Percentiles rank a stretch among this genome's conserved stretches.
phyloP scores from a whole-genome alignment of 2,797 vertebrate genomes.

The Gastrophryne carolinensis region DNA sequence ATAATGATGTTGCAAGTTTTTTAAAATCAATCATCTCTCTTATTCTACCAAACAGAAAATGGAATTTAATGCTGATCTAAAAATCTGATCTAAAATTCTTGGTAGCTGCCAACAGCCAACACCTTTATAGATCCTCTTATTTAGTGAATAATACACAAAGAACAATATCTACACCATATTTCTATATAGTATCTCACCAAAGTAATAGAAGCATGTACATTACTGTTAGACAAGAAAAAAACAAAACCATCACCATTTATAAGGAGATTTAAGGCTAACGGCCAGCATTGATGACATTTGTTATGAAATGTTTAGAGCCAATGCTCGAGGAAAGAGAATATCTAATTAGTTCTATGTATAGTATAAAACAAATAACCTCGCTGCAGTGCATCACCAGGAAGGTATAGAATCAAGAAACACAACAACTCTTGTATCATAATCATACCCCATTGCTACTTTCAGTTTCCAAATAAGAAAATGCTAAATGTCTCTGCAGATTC shows the following conservation, averaged over 20 bases:
- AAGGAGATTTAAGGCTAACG: too few relatives aligned
- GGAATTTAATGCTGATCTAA: constrained; percentile 17
- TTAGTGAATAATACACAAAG: constrained; percentile 20
- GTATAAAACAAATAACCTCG: neutral
- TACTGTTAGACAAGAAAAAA: too few relatives aligned
- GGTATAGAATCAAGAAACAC: neutral
- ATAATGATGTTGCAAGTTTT: too few relatives aligned
- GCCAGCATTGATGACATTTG: too few relatives aligned
- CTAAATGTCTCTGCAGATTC: neutral
- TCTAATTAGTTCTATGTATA: too few relatives aligned
- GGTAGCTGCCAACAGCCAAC: constrained; percentile 32
- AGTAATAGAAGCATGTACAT: too few relatives aligned
- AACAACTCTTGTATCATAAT: neutral
- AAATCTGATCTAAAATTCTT: constrained; percentile 37
- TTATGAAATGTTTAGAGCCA: too few relatives aligned
- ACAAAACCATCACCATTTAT: too few relatives aligned
- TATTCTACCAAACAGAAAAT: constrained; percentile 35
- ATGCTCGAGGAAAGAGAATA: too few relatives aligned
- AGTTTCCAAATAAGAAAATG: neutral
- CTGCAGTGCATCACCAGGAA: neutral
- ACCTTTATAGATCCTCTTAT: constrained; percentile 41
- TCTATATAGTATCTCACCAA: too few relatives aligned
- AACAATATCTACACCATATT: too few relatives aligned
- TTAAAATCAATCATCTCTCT: too few relatives aligned
- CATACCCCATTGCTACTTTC: neutral